These are phyloP conservation scores for Selene dorsalis DNA, from an alignment of 2,797 vertebrate genomes.

Conservation along the genomic window DNA sequence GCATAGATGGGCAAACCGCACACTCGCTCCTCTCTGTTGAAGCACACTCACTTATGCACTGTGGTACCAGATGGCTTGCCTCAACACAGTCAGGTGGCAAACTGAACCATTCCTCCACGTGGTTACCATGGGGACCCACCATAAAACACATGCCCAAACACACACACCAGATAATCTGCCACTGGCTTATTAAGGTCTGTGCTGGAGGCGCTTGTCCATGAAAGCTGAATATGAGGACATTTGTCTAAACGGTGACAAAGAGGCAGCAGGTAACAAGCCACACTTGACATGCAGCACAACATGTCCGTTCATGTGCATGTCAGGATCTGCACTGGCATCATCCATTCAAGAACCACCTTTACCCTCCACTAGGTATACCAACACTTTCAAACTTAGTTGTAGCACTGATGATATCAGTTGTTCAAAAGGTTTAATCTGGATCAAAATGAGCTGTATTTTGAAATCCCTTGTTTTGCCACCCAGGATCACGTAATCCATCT, in stretches of 20 bases:
- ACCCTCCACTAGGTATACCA: too few relatives aligned
- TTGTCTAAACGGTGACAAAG: background rate
- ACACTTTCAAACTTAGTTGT: background rate
- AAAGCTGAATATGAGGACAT: slow-evolving; percentile 18
- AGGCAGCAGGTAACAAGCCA: background rate
- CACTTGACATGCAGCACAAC: background rate
- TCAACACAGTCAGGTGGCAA: slow-evolving; percentile 58
- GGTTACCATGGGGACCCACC: slow-evolving; percentile 52
- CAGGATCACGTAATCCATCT: too few relatives aligned
- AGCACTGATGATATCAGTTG: background rate
- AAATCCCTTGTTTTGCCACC: too few relatives aligned
- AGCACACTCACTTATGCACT: slow-evolving; percentile 22
- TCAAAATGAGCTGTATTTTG: too few relatives aligned
- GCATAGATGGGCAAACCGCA: slow-evolving; percentile 19
- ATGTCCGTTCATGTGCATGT: background rate
- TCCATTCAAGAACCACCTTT: background rate
- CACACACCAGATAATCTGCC: slow-evolving; percentile 15
- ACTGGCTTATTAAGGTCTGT: slow-evolving; percentile 16
- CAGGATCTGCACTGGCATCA: background rate
- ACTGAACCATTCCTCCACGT: slow-evolving; percentile 38
- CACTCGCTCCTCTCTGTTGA: slow-evolving; percentile 3
- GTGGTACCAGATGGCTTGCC: slow-evolving; percentile 55
- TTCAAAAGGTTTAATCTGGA: too few relatives aligned
- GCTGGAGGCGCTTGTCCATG: background rate
- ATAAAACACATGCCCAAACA: slow-evolving; percentile 17